Evolutionary conservation across 2,113 vertebrate species (phyloP).

Genomic region (Prietella phreatophila): DNA sequence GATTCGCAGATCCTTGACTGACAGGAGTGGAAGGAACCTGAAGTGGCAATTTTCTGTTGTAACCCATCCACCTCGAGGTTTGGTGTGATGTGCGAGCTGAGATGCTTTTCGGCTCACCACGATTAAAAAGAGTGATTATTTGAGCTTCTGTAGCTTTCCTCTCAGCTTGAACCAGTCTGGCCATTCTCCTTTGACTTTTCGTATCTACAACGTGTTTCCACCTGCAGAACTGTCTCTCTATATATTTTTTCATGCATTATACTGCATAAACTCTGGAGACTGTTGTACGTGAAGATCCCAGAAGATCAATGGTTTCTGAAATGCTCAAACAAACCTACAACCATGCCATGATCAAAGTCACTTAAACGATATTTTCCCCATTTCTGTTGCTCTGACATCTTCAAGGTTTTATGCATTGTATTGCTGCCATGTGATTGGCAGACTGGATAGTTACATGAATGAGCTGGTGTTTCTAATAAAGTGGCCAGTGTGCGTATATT

Average conservation of each 20-base stretch:
- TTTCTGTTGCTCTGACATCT: background rate
- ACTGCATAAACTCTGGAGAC: background rate
- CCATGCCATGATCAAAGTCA: background rate
- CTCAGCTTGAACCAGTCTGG: background rate
- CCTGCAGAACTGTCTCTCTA: background rate
- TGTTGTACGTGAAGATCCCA: background rate
- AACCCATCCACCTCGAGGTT: background rate
- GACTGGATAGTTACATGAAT: background rate
- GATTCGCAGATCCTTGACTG: background rate
- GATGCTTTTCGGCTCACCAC: background rate
- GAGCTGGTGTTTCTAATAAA: background rate
- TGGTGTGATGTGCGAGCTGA: background rate
- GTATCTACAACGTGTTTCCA: background rate
- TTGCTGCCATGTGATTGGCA: background rate
- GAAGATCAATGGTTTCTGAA: background rate
- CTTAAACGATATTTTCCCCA: background rate
- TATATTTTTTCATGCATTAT: background rate
- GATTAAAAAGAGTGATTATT: background rate
- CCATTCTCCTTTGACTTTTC: background rate
- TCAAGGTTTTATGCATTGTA: background rate
- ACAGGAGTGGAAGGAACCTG: background rate
- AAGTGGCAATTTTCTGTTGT: background rate
- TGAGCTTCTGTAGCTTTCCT: background rate
- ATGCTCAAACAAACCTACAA: background rate
- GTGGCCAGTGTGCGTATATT: background rate